A percentile compares a stretch with the other conserved stretches of the same genome.
Evolutionary conservation across 1,140 invertebrate species (phyloP).

Genomic region (Apis laboriosa): DNA sequence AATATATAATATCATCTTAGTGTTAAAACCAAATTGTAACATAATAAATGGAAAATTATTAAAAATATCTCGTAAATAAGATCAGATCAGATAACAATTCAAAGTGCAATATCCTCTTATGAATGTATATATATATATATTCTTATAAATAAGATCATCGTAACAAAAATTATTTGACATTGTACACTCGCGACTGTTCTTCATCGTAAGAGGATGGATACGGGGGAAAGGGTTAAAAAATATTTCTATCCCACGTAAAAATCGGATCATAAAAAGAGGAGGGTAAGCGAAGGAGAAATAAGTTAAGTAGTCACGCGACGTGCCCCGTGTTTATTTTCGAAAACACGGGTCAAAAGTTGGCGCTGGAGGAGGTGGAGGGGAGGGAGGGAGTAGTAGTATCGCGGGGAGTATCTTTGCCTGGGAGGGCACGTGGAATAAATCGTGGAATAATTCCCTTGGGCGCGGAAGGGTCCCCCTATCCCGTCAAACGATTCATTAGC

Average conservation of each 20-base stretch:
- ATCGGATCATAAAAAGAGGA: neutral
- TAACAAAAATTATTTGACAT: too few species aligned
- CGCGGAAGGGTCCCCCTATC: constrained; percentile 43
- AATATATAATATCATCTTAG: too few species aligned
- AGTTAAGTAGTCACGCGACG: constrained; percentile 20
- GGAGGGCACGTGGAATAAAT: constrained; percentile 51
- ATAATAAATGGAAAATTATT: too few species aligned
- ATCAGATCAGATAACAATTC: too few species aligned
- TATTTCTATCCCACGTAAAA: neutral
- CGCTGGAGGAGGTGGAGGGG: too few species aligned
- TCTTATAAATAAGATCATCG: too few species aligned
- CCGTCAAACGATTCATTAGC: constrained; percentile 61
- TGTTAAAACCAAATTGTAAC: too few species aligned
- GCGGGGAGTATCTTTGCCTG: neutral
- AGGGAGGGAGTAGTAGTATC: neutral
- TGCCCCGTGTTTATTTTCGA: constrained; percentile 21
- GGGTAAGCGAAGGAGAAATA: neutral
- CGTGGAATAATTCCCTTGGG: constrained; percentile 61
- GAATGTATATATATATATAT: too few species aligned
- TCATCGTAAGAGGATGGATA: neutral
- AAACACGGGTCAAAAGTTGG: constrained; percentile 31
- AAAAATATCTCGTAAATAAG: too few species aligned
- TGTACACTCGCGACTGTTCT: neutral
- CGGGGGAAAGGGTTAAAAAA: neutral
- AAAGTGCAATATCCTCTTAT: too few species aligned